phyloP scores from a whole-genome alignment of 2,888 invertebrate species.

The Conus canariensis region DNA sequence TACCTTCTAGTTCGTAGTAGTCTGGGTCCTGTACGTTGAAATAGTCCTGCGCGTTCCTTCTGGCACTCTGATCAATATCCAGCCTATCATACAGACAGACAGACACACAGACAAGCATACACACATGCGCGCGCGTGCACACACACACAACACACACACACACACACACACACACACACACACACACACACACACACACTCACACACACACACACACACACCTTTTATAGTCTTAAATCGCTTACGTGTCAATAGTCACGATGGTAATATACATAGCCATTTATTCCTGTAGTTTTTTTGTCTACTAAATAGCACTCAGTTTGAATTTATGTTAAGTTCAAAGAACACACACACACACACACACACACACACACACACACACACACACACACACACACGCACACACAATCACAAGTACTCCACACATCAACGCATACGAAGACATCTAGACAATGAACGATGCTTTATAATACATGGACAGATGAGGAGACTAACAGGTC shows the following conservation, averaged over 20 bases:
- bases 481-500: too few relatives aligned
- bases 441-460: too few relatives aligned
- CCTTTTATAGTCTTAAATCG: too few relatives aligned
- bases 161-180: neutral
- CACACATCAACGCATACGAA: too few relatives aligned
- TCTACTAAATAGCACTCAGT: too few relatives aligned
- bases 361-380: neutral
- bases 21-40: conserved; percentile 73
- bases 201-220: too few relatives aligned
- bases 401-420: too few relatives aligned
- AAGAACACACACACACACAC: neutral
- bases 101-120: neutral
- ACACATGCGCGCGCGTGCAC: neutral
- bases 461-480: too few relatives aligned
- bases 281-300: too few relatives aligned
- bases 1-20: conserved; percentile 76
- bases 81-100: conserved; percentile 57
- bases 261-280: too few relatives aligned
- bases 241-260: too few relatives aligned
- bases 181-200: neutral
- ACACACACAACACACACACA: neutral
- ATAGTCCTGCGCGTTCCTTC: conserved; percentile 75
- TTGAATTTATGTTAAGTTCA: too few relatives aligned
- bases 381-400: neutral
- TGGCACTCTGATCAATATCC: conserved; percentile 74